phyloP scores from a whole-genome alignment of 2,797 vertebrate species.

The Phylloscopus collybita region DNA sequence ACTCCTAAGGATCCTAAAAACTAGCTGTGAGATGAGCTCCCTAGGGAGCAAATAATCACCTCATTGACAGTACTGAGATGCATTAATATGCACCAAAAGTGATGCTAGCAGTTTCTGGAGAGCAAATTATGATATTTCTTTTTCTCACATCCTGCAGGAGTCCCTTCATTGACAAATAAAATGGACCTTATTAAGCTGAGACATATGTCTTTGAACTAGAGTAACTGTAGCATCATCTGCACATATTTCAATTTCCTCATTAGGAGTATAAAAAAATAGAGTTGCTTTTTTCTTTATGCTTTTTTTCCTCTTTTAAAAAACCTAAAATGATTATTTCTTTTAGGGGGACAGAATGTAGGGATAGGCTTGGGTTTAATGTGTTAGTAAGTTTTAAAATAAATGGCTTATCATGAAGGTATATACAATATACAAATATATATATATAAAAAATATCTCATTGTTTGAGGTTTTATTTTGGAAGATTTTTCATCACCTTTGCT shows the following conservation, averaged over 20 bases:
- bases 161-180: conserved; percentile 59
- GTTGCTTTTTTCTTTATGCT: background rate
- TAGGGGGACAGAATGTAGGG: background rate
- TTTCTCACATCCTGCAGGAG: conserved; percentile 34
- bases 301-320: background rate
- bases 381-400: background rate
- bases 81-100: conserved; percentile 63
- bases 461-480: background rate
- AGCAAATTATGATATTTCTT: conserved; percentile 42
- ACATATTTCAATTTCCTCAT: background rate
- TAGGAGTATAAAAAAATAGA: background rate
- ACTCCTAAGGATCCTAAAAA: conserved; percentile 18
- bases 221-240: background rate
- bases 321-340: background rate
- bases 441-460: background rate
- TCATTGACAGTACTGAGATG: conserved; percentile 61
- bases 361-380: background rate
- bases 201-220: conserved; percentile 25
- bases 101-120: conserved; percentile 50
- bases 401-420: background rate
- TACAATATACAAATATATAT: background rate
- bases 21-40: conserved; percentile 56
- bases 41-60: conserved; percentile 71
- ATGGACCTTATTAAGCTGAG: conserved; percentile 60
- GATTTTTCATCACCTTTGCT: background rate